Percentiles rank a stretch among this genome's conserved stretches.
phyloP scores from a whole-genome alignment of 2,797 vertebrate genomes.

The Rhynchonycteris naso region DNA sequence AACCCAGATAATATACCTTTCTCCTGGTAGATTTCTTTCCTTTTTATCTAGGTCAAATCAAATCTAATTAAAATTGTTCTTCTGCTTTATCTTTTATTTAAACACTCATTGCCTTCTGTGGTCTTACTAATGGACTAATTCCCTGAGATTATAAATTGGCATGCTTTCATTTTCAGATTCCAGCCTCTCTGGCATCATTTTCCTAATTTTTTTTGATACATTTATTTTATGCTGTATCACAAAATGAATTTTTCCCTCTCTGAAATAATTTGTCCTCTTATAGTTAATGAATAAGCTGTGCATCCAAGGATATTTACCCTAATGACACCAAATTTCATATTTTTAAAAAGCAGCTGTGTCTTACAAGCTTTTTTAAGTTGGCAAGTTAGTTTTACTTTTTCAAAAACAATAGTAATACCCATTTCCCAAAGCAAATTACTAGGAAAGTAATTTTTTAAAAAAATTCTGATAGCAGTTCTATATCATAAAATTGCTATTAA shows the following conservation, averaged over 20 bases:
- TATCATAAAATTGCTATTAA: slow-evolving; percentile 67
- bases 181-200: slow-evolving; percentile 72
- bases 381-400: slow-evolving; percentile 72
- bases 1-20: slow-evolving; percentile 27
- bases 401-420: neutral
- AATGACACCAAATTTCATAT: slow-evolving; percentile 64
- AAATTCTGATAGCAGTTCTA: slow-evolving; percentile 42
- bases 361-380: slow-evolving; percentile 25
- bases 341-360: slow-evolving; percentile 67
- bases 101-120: slow-evolving; percentile 59
- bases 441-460: neutral
- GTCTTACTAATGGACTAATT: slow-evolving; percentile 80
- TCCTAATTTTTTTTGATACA: slow-evolving; percentile 61
- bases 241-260: slow-evolving; percentile 62
- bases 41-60: slow-evolving; percentile 52
- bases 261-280: slow-evolving; percentile 58
- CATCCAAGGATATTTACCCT: slow-evolving; percentile 65
- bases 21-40: slow-evolving; percentile 39
- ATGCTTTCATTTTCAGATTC: slow-evolving; percentile 74
- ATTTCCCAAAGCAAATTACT: slow-evolving; percentile 66
- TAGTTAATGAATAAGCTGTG: slow-evolving; percentile 56
- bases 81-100: slow-evolving; percentile 68
- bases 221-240: slow-evolving; percentile 79
- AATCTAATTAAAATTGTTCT: slow-evolving; percentile 56
- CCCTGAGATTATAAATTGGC: slow-evolving; percentile 67